Evolutionary conservation across 2,113 vertebrate species (phyloP).

Genomic region (Rhinichthys klamathensis): DNA sequence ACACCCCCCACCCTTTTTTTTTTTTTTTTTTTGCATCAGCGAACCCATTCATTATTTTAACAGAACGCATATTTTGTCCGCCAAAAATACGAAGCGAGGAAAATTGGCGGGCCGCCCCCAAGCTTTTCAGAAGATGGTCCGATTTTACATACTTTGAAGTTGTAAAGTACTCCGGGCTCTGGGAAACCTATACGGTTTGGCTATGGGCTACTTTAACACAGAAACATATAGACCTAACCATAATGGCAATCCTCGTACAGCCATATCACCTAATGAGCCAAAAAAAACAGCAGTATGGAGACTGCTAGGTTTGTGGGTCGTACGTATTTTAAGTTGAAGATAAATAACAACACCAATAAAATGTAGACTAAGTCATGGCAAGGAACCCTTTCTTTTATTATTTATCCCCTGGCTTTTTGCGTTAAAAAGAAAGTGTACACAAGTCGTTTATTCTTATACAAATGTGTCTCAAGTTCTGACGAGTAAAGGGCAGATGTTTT

Average conservation of each 20-base stretch:
- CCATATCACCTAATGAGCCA: background rate
- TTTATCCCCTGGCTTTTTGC: slow-evolving; percentile 51
- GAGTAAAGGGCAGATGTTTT: slow-evolving; percentile 85
- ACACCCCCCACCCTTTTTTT: too few species aligned
- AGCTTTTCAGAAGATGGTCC: slow-evolving; percentile 71
- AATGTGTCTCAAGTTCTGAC: slow-evolving; percentile 70
- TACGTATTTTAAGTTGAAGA: background rate
- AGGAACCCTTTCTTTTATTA: background rate
- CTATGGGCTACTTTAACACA: background rate
- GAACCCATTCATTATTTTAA: slow-evolving; percentile 51
- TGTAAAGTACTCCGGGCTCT: background rate
- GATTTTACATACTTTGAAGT: slow-evolving; percentile 70
- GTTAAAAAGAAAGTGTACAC: slow-evolving; percentile 65
- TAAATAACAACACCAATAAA: background rate
- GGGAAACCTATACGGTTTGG: background rate
- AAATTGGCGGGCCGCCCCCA: slow-evolving; percentile 74
- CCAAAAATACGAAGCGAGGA: slow-evolving; percentile 77
- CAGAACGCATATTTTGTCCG: slow-evolving; percentile 58
- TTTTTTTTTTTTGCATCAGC: slow-evolving; percentile 10
- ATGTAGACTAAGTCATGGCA: background rate
- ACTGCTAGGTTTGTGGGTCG: background rate
- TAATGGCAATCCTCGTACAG: background rate
- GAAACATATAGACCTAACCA: background rate
- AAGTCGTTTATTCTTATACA: slow-evolving; percentile 73
- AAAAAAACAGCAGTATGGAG: background rate